phyloP scores from a whole-genome alignment of 2,797 vertebrate species.

The Gephyroberyx darwinii region DNA sequence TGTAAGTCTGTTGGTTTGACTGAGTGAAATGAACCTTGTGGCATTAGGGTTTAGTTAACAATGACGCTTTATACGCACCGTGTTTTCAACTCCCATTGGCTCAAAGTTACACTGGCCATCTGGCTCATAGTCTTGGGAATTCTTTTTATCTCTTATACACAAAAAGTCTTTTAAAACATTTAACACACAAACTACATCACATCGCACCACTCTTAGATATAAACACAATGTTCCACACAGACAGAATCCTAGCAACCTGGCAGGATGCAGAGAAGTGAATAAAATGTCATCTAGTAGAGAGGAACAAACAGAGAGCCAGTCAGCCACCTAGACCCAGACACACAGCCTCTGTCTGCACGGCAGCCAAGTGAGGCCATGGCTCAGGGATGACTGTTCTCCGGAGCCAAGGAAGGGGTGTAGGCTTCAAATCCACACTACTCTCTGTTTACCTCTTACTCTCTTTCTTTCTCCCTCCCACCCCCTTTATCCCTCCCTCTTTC shows the following conservation, averaged over 20 bases:
- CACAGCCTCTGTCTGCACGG: constrained; percentile 13
- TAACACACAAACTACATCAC: constrained; percentile 60
- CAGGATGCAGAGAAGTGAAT: constrained; percentile 57
- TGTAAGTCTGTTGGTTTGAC: constrained; percentile 40
- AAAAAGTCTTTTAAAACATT: constrained; percentile 68
- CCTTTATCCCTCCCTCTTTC: constrained; percentile 7
- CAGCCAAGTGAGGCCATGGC: constrained; percentile 57
- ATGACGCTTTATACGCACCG: constrained; percentile 54
- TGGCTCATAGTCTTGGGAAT: constrained; percentile 60
- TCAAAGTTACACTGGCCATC: constrained; percentile 65
- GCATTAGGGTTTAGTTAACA: constrained; percentile 51
- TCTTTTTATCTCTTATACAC: constrained; percentile 69
- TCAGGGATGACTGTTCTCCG: constrained; percentile 51
- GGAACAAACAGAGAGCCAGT: constrained; percentile 46
- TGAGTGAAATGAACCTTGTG: constrained; percentile 45
- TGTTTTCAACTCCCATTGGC: constrained; percentile 61
- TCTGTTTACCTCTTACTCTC: constrained; percentile 53
- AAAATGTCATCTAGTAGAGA: constrained; percentile 53
- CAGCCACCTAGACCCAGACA: constrained; percentile 43
- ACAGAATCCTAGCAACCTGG: constrained; percentile 76
- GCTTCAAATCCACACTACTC: constrained; percentile 54
- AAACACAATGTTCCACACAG: constrained; percentile 68
- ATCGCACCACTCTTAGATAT: constrained; percentile 61
- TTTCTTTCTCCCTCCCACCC: constrained; percentile 38
- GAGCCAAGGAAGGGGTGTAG: constrained; percentile 31